Percentiles rank a stretch among this genome's conserved stretches.
Evolutionary conservation across 2,888 invertebrate genomes (phyloP).

Genomic region (Phoronis australis): DNA sequence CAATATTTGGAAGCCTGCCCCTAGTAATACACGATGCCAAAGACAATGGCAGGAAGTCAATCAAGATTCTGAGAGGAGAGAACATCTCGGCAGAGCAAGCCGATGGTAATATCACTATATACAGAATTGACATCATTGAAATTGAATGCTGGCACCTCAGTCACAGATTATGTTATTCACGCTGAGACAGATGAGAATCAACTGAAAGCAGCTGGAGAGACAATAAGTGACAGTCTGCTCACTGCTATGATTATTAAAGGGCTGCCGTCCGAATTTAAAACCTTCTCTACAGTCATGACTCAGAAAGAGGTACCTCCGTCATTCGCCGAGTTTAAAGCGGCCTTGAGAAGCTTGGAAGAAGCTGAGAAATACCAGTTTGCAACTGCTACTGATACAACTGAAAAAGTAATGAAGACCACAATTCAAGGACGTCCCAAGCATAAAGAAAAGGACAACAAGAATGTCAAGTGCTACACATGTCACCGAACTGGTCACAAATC

Average conservation of each 20-base stretch:
- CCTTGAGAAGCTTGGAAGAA: conserved; percentile 10
- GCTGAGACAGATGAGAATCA: conserved; percentile 10
- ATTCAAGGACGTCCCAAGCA: too few species aligned
- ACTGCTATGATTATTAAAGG: conserved; percentile 14
- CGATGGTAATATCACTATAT: conserved; percentile 5
- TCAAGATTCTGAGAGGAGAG: conserved; percentile 7
- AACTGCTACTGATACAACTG: too few species aligned
- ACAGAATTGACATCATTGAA: conserved; percentile 4
- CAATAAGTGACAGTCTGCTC: conserved; percentile 10
- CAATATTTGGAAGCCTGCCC: conserved; percentile 8
- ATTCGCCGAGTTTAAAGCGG: conserved; percentile 11
- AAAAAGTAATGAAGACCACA: too few species aligned
- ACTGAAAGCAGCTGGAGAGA: conserved; percentile 6
- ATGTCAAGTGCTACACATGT: too few species aligned
- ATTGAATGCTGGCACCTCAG: not conserved
- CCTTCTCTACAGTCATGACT: conserved; percentile 7
- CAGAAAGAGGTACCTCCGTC: conserved; percentile 5
- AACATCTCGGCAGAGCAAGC: conserved; percentile 5
- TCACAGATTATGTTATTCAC: conserved; percentile 14
- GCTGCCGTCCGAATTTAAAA: conserved; percentile 6
- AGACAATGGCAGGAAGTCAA: conserved; percentile 12
- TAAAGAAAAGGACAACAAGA: too few species aligned
- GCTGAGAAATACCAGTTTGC: conserved; percentile 3
- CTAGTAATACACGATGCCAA: conserved; percentile 11
- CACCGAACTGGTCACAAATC: too few species aligned